Evolutionary conservation across 2,797 vertebrate genomes (phyloP).

Genomic region (Diceros bicornis): DNA sequence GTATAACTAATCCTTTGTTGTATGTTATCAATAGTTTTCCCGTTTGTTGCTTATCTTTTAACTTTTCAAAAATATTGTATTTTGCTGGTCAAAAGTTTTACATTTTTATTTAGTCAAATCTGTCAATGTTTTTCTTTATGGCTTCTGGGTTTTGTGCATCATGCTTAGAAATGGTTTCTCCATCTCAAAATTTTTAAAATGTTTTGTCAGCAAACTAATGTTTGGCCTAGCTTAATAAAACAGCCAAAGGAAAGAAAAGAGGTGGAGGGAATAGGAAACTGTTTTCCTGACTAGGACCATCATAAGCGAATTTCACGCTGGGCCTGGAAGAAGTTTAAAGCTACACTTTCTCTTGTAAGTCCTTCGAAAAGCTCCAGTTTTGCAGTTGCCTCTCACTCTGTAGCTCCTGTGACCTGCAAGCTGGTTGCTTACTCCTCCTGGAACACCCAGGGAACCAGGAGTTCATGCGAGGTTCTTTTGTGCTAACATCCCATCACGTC

Average conservation of each 20-base stretch:
- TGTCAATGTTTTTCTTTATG: background rate
- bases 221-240: background rate
- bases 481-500: background rate
- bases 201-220: background rate
- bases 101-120: background rate
- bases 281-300: background rate
- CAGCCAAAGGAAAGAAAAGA: background rate
- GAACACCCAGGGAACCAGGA: background rate
- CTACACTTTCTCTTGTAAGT: background rate
- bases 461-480: background rate
- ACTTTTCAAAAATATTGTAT: background rate
- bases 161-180: background rate
- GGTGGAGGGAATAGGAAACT: background rate
- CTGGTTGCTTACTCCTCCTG: background rate
- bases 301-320: background rate
- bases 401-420: background rate
- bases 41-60: background rate
- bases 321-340: conserved; percentile 1
- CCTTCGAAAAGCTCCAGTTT: background rate
- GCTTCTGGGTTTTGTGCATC: background rate
- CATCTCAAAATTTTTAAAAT: conserved; percentile 16
- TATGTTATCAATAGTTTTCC: background rate
- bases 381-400: background rate
- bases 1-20: background rate
- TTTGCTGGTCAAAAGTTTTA: background rate